These are phyloP conservation scores for Panurus biarmicus DNA, from an alignment of 2,113 vertebrate genomes.

Conservation along the genomic window DNA sequence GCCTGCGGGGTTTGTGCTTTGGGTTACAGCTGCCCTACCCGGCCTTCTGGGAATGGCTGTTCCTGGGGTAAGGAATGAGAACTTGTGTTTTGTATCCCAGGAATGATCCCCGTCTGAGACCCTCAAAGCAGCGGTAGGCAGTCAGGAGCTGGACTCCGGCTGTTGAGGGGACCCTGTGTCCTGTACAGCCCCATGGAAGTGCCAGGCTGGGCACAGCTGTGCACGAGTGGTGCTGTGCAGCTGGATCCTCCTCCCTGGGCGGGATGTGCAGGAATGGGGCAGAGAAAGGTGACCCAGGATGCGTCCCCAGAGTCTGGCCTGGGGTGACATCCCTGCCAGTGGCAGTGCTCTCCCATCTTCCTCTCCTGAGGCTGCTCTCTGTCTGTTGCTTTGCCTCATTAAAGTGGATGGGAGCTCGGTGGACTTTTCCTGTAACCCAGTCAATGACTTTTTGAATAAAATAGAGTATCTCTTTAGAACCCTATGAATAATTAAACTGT, in stretches of 20 bases:
- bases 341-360: neutral
- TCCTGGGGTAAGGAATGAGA: no score
- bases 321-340: neutral
- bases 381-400: neutral
- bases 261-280: no score
- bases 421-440: neutral
- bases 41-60: no score
- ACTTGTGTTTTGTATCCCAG: no score
- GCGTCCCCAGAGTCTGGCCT: neutral
- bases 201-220: neutral
- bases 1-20: fast-evolving
- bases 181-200: fast-evolving
- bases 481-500: slow-evolving; percentile 19
- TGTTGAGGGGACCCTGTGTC: neutral
- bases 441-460: neutral
- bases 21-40: no score
- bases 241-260: neutral
- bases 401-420: neutral
- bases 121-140: neutral
- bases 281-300: neutral
- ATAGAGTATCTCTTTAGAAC: neutral
- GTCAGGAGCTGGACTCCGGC: neutral
- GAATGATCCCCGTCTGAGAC: neutral
- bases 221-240: fast-evolving
- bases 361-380: neutral